Evolutionary conservation across 2,888 invertebrate species (phyloP), one percentile per base, ranked within the genome.

Genomic region (Arctia plantaginis): DNA sequence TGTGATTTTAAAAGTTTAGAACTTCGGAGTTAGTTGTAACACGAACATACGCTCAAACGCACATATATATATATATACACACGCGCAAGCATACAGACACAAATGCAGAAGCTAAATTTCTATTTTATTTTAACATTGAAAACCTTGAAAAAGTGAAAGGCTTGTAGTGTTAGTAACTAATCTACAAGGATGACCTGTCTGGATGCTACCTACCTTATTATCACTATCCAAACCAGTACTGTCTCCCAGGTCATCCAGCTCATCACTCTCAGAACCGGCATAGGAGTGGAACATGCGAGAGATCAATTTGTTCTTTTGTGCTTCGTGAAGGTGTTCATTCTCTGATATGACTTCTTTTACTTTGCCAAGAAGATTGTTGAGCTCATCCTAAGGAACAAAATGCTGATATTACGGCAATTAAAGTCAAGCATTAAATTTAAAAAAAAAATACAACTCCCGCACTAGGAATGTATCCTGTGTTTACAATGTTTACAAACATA

Each of bases 341-440:
- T 98, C 98, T 15, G 97, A 97, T 80, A 98, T 98, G 23, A 98
- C 98, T 90, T 98, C 98, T 89, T 98, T 98, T 8, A 98, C 98
- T 95, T 98, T 98, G 0, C 97, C 97, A 23, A 98, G 93, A 27
- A 98, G 95, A 86, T 97, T 97, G 81, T 97, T 97, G 13, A 98
- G 92, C 90, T 98, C 98, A 71, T 97, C 98, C 97, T 97, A 84
- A 7, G 69, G 67, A 66, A 23, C 0, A 68, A 12, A 13, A 7
- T 33, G 20, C n/a, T 27, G 55, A n/a, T 59, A 15, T 59, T 59
- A 59, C 27, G 20, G 0, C 47, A 47, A 41, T 8, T 41, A 12
- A 41, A 41, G n/a, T 41, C 41, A 47, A 13, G 15, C 3, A 15
- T 44, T 13, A 15, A 44, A 15, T 39, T 39, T n/a, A n/a, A n/a